Evolutionary conservation across 2,113 vertebrate species (phyloP), one percentile per base, ranked within the genome.

Genomic region (Cheilinus undulatus): DNA sequence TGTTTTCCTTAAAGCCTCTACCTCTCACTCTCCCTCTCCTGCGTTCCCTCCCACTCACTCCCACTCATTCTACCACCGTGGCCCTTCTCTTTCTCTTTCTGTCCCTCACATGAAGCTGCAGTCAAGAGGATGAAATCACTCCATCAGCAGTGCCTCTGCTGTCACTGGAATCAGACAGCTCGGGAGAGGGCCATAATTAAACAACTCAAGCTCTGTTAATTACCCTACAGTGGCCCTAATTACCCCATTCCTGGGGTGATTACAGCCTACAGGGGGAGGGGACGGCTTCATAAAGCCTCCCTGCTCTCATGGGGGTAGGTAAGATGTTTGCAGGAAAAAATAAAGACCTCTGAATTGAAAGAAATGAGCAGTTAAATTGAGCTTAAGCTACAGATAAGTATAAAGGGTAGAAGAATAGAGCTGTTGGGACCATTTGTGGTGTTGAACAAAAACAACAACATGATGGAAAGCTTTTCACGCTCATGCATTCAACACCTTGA

Each of bases 161-260:
- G 88, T 90, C 87, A 88, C 84, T 71, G 73, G 64, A 84, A 86
- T 91, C 91, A 92, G 79, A 82, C 89, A 82, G 86, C 88, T 88
- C 78, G 69, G 38, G 76, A 89, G 80, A 91, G 92, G 88, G 87
- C 91, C 73, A 52, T 89, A 94, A 93, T 94, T 93, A 92, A 93
- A 93, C 92, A 92, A 91, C 90, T 92, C 91, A 77, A 91, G 89
- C 86, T 92, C 80, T 90, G 88, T 90, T 94, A 93, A 94, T 94
- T 93, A 92, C 89, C 86, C 90, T 83, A 92, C 90, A 87, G 86
- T 87, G 88, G 85, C 86, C 86, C 86, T 93, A 93, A 94, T 93
- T 92, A 91, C 92, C 86, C 92, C 85, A 92, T 93, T 91, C 91
- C 90, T 91, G 73, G 77, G 85, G 85, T 85, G 87, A 94, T 92